phyloP scores from a whole-genome alignment of 2,797 vertebrate genomes.

The Acanthornis magna region DNA sequence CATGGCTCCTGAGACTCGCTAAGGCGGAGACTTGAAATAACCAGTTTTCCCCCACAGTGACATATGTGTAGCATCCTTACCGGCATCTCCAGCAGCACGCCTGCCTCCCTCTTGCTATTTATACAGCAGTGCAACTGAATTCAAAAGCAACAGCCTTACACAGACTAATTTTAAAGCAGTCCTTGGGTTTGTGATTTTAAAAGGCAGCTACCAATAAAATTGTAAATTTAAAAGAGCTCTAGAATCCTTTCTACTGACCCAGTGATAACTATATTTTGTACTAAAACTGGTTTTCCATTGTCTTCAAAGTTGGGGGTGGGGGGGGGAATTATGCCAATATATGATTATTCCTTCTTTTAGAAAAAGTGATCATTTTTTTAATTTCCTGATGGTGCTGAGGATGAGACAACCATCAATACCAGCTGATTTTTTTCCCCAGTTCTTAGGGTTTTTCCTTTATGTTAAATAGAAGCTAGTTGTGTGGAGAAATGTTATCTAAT shows the following conservation, averaged over 20 bases:
- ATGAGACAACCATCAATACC: not conserved
- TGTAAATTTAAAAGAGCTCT: not conserved
- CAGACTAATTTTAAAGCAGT: slow-evolving; percentile 20
- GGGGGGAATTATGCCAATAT: not conserved
- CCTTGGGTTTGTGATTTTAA: slow-evolving; percentile 1
- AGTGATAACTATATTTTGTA: not conserved
- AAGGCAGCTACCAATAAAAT: not conserved
- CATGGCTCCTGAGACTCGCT: not conserved
- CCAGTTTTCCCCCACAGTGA: slow-evolving; percentile 12
- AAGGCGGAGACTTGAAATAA: slow-evolving; percentile 41
- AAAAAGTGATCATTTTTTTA: not conserved
- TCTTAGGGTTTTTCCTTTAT: not conserved
- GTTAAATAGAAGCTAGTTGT: not conserved
- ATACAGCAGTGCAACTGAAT: not conserved
- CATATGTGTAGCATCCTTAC: slow-evolving; percentile 37
- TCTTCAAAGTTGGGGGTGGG: not conserved
- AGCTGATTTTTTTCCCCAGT: not conserved
- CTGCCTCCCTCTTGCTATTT: slow-evolving; percentile 32
- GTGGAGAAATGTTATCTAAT: not conserved
- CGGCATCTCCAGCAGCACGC: slow-evolving; percentile 7
- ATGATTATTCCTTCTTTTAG: not conserved
- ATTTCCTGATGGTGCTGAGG: not conserved
- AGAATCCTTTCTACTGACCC: not conserved
- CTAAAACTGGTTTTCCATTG: not conserved
- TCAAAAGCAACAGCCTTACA: slow-evolving; percentile 1